These are phyloP conservation scores for Gandaritis pyraliata DNA, from an alignment of 2,888 invertebrate genomes.

Conservation along the genomic window DNA sequence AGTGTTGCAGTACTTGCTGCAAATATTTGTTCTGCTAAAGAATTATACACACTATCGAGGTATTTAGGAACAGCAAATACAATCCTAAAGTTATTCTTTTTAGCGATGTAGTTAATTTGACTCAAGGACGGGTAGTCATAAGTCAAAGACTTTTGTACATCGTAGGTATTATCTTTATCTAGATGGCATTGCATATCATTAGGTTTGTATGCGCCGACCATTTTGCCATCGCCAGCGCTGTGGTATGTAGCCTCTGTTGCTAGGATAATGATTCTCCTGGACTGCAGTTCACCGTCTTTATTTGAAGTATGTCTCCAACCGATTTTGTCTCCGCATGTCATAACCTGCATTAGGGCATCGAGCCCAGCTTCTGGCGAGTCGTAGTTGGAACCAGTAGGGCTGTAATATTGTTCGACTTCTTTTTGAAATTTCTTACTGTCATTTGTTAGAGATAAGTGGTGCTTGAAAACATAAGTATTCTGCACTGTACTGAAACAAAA, in stretches of 20 bases:
- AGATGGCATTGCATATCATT: constrained; percentile 89
- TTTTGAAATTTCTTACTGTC: constrained; percentile 74
- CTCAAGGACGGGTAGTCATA: constrained; percentile 92
- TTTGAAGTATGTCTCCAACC: constrained; percentile 86
- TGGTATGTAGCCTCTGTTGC: constrained; percentile 93
- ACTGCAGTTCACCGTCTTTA: constrained; percentile 56
- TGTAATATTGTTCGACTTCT: constrained; percentile 26
- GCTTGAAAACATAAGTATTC: constrained; percentile 80
- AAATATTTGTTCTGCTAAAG: constrained; percentile 85
- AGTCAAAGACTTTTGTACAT: constrained; percentile 69
- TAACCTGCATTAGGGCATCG: constrained; percentile 94
- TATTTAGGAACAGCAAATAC: constrained; percentile 88
- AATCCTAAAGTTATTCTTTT: constrained; percentile 88
- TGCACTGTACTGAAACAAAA: constrained; percentile 14
- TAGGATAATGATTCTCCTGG: constrained; percentile 89
- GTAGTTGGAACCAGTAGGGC: constrained; percentile 76
- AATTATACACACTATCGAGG: constrained; percentile 72
- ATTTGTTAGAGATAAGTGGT: constrained; percentile 87
- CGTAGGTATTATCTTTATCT: constrained; percentile 76
- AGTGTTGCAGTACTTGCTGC: constrained; percentile 86
- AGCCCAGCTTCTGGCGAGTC: constrained; percentile 93
- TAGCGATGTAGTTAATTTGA: constrained; percentile 85
- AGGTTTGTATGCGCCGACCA: constrained; percentile 87
- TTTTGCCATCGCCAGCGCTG: constrained; percentile 91
- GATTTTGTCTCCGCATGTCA: constrained; percentile 87